Percentiles rank a stretch among this genome's conserved stretches.
Conservation (phyloP, 2,888 invertebrate species). For the Micoletzkya japonica region DNA sequence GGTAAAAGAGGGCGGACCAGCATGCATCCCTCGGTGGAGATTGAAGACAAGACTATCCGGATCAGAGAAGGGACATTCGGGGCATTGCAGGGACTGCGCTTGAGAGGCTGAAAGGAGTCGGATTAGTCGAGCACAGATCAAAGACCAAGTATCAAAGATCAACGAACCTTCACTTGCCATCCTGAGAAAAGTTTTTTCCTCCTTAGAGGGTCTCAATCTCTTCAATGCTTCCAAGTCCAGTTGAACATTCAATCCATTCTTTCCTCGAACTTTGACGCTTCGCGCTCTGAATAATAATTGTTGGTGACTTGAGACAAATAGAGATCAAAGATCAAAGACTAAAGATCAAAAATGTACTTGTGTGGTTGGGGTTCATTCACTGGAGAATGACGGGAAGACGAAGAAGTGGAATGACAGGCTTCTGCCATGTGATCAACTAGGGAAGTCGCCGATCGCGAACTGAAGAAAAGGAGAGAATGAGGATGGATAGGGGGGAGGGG, state of each 20-base stretch:
- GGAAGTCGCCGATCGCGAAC: background rate
- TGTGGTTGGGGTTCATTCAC: background rate
- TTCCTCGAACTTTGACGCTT: background rate
- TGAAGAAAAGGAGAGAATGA: background rate
- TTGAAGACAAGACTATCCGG: slow-evolving; percentile 9
- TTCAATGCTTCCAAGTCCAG: background rate
- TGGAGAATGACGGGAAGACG: slow-evolving; percentile 2
- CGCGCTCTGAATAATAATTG: background rate
- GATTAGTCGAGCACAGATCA: too few species aligned
- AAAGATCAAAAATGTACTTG: too few species aligned
- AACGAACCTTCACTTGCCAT: slow-evolving; percentile 1
- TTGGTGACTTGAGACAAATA: background rate
- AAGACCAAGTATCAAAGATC: background rate
- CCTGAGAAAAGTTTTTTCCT: slow-evolving; percentile 8
- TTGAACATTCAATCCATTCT: background rate
- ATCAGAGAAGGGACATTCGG: slow-evolving; percentile 25
- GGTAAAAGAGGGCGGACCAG: slow-evolving; percentile 6
- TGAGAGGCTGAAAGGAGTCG: background rate
- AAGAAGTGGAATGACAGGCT: background rate
- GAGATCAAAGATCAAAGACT: background rate
- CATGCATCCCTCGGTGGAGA: slow-evolving; percentile 16
- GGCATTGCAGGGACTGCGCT: background rate
- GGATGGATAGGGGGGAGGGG: background rate
- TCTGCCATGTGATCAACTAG: slow-evolving; percentile 10
- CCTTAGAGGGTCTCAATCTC: slow-evolving; percentile 15